These are phyloP conservation scores for Sipha flava DNA, from an alignment of 1,140 invertebrate genomes.

Conservation along the genomic window DNA sequence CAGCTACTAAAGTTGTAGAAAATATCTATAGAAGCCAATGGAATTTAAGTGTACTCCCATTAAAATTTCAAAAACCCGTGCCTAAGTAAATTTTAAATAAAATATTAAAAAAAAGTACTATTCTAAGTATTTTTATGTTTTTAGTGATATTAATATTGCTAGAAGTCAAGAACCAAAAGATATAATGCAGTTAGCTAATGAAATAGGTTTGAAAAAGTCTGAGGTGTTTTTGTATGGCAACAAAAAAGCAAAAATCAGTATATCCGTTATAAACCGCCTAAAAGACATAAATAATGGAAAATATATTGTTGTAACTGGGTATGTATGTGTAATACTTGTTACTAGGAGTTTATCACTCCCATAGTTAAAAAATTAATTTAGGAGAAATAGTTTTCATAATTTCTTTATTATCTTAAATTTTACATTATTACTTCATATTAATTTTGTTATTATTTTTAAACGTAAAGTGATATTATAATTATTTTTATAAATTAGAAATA, in stretches of 20 bases:
- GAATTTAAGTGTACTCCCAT: slow-evolving; percentile 54
- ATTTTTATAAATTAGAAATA: too few relatives aligned
- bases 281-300: slow-evolving; percentile 65
- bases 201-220: slow-evolving; percentile 70
- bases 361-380: too few relatives aligned
- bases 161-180: slow-evolving; percentile 79
- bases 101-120: neutral
- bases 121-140: neutral
- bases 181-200: slow-evolving; percentile 64
- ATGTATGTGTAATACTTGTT: slow-evolving; percentile 39
- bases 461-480: too few relatives aligned
- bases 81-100: slow-evolving; percentile 51
- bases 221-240: slow-evolving; percentile 88
- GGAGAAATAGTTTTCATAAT: too few relatives aligned
- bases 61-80: slow-evolving; percentile 56
- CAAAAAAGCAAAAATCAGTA: slow-evolving; percentile 90
- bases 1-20: slow-evolving; percentile 59
- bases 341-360: too few relatives aligned
- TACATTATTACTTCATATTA: too few relatives aligned
- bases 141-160: slow-evolving; percentile 82
- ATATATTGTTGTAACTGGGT: slow-evolving; percentile 93
- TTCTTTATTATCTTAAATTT: too few relatives aligned
- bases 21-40: slow-evolving; percentile 52
- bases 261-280: slow-evolving; percentile 72
- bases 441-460: too few relatives aligned